phyloP scores from a whole-genome alignment of 2,888 invertebrate species.

The Hydropsyche betteni region DNA sequence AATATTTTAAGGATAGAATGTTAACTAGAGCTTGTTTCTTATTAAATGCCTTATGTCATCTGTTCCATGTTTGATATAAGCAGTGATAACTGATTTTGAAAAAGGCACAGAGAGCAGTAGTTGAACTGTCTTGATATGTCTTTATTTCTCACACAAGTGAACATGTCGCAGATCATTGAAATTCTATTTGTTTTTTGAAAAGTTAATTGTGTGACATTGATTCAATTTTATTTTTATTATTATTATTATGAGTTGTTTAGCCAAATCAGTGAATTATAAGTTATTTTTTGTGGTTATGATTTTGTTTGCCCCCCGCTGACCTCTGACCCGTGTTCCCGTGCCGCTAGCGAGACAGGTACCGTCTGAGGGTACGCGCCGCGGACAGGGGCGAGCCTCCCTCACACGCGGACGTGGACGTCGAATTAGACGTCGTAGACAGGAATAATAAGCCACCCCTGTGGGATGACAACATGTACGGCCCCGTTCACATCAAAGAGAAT shows the following conservation, averaged over 20 bases:
- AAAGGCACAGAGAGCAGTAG: slow-evolving; percentile 47
- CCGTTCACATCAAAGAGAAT: slow-evolving; percentile 98
- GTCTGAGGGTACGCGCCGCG: slow-evolving; percentile 94
- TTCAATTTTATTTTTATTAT: slow-evolving; percentile 56
- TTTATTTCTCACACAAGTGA: slow-evolving; percentile 49
- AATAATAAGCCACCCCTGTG: slow-evolving; percentile 98
- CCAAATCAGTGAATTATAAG: slow-evolving; percentile 63
- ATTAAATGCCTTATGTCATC: slow-evolving; percentile 24
- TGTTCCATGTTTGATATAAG: too few species aligned
- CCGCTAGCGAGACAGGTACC: slow-evolving; percentile 95
- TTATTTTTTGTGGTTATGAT: slow-evolving; percentile 66
- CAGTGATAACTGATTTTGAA: too few species aligned
- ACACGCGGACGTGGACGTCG: slow-evolving; percentile 95
- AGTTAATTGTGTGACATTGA: slow-evolving; percentile 47
- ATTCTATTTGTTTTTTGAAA: slow-evolving; percentile 46
- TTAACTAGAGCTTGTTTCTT: slow-evolving; percentile 34
- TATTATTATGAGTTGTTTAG: slow-evolving; percentile 59
- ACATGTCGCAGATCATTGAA: slow-evolving; percentile 48
- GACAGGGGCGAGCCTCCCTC: slow-evolving; percentile 93
- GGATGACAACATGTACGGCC: slow-evolving; percentile 95
- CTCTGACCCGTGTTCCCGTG: slow-evolving; percentile 74
- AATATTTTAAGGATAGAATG: too few species aligned
- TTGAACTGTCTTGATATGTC: slow-evolving; percentile 49
- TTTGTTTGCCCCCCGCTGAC: slow-evolving; percentile 72
- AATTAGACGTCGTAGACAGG: slow-evolving; percentile 97